phyloP scores from a whole-genome alignment of 2,113 vertebrate genomes.

The Gobius niger region DNA sequence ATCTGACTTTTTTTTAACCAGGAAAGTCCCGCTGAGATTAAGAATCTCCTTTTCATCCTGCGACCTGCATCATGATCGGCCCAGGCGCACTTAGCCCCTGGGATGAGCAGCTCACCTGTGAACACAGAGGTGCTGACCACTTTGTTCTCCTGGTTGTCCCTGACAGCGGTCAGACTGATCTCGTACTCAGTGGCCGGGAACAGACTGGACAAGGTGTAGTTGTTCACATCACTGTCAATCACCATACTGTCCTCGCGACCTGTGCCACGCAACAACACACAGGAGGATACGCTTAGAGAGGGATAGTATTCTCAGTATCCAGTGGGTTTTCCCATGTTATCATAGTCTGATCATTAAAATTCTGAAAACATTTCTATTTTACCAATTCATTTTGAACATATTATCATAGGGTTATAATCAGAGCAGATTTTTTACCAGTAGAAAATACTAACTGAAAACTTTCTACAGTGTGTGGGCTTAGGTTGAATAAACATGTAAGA shows the following conservation, averaged over 20 bases:
- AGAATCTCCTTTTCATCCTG: no score
- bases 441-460: no score
- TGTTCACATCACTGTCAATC: constrained; percentile 83
- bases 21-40: no score
- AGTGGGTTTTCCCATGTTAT: not conserved
- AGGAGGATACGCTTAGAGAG: not conserved
- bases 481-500: no score
- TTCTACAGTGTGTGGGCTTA: no score
- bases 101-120: constrained; percentile 80
- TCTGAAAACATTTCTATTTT: no score
- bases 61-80: not conserved
- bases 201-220: constrained; percentile 82
- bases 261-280: constrained; percentile 52
- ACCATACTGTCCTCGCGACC: constrained; percentile 87
- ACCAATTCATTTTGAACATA: no score
- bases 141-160: constrained; percentile 87
- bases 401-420: no score
- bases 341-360: no score
- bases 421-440: no score
- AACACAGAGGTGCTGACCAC: constrained; percentile 78
- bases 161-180: constrained; percentile 85
- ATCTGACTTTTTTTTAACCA: no score
- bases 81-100: not conserved
- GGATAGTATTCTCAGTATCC: not conserved
- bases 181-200: constrained; percentile 90